Percentiles rank a stretch among this genome's conserved stretches.
phyloP scores from a whole-genome alignment of 2,888 invertebrate species.

The Parnassius smintheus region DNA sequence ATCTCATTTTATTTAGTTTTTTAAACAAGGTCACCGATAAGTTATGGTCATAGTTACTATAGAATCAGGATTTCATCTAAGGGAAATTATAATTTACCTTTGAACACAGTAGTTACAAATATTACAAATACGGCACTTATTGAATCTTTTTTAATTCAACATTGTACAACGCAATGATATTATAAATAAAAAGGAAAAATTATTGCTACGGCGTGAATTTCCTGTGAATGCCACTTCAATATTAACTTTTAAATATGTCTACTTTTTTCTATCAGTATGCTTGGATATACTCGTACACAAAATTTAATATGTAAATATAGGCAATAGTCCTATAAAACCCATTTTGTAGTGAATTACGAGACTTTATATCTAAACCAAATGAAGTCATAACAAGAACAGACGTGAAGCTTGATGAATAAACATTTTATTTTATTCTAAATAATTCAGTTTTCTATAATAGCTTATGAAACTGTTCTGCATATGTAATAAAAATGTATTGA shows the following conservation, averaged over 20 bases:
- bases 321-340: slow-evolving; percentile 38
- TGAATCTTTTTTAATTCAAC: too few species aligned
- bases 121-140: too few species aligned
- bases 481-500: slow-evolving; percentile 34
- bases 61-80: too few species aligned
- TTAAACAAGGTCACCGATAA: too few species aligned
- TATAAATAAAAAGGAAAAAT: too few species aligned
- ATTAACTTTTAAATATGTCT: not conserved
- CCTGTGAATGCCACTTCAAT: not conserved
- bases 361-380: slow-evolving; percentile 40
- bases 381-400: slow-evolving; percentile 49
- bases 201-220: not conserved
- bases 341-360: slow-evolving; percentile 35
- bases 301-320: slow-evolving; percentile 35
- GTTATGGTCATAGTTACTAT: too few species aligned
- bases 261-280: slow-evolving; percentile 3
- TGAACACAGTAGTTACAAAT: too few species aligned
- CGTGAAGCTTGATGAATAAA: slow-evolving; percentile 51
- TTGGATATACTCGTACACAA: slow-evolving; percentile 9
- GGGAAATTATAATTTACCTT: too few species aligned
- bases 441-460: slow-evolving; percentile 39
- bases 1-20: too few species aligned
- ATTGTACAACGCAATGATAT: too few species aligned
- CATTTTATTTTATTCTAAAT: slow-evolving; percentile 42
- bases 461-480: slow-evolving; percentile 28